Base-by-base conservation (phyloP, 2,888 invertebrate genomes). In the Drosophila parthenogenetica region DNA sequence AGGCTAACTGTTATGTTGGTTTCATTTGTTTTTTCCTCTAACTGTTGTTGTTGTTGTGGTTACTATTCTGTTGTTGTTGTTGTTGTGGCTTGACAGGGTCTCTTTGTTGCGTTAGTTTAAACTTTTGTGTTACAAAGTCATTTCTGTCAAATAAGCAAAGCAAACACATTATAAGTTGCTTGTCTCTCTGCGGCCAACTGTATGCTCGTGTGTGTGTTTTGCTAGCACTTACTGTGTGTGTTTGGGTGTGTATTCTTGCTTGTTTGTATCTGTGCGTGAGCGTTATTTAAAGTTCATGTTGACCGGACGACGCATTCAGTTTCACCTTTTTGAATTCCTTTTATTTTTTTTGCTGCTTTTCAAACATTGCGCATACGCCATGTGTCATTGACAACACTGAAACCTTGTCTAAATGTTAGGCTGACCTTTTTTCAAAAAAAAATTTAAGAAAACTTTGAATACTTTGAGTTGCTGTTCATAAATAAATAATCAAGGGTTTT, bases 141-240 rank as follows among this genome's bases (percentile, higher is more conserved):
- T 69, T 76, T 73, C 62, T 64, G 66, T 73, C 73, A 76, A 73
- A 76, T 78, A 51, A 73, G 73, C 67, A 57, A 73, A 79, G 79
- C 73, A 73, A 79, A 81, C 77, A 76, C 70, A 70, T 73, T 73
- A 62, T 48, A 59, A 65, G 48, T 61, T 53, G 48, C 11, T 42
- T 17, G 17, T n/a, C 39, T 42, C 37, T 40, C 13, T 40, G 13
- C 14, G 29, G 19, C 5, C 37, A 16, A 22, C 35, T 8, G 13
- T 11, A 5, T 19, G 8, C 32, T n/a, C 17, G 43, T 50, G 29
- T 46, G 14, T 48, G 42, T 5, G 16, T n/a, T 3, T 16, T 25
- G 7, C 25, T 25, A 25, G 7, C 25, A 8, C 29, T 5, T 0
- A 8, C 8, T 29, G n/a, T 39, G 10, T 14, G 25, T 42, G 40